A percentile compares a stretch with the other conserved stretches of the same genome.
Evolutionary conservation across 2,888 invertebrate species (phyloP).

Genomic region (Oegoconia quadripuncta): DNA sequence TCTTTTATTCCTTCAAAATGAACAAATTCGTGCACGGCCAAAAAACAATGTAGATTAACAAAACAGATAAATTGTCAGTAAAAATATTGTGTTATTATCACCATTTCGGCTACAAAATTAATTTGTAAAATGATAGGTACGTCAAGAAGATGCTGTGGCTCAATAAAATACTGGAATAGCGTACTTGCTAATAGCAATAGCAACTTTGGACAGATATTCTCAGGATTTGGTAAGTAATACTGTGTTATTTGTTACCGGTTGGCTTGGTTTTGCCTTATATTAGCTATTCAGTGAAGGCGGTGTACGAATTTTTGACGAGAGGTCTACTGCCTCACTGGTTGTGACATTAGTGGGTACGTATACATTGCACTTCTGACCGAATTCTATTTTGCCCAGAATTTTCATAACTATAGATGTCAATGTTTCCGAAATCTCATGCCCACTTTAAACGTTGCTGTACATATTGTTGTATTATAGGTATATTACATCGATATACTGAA

Average conservation of each 20-base stretch:
- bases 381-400: too few species aligned
- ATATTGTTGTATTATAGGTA: too few species aligned
- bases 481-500: too few species aligned
- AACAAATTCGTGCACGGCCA: conserved; percentile 23
- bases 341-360: too few species aligned
- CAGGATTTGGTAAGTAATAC: conserved; percentile 30
- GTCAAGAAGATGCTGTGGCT: conserved; percentile 34
- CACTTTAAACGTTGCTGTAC: too few species aligned
- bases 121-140: conserved; percentile 40
- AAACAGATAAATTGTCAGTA: conserved; percentile 27
- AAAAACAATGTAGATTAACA: conserved; percentile 51
- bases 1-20: conserved; percentile 19
- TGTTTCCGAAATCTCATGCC: too few species aligned
- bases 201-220: conserved; percentile 25
- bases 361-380: too few species aligned
- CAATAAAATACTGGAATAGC: conserved; percentile 34
- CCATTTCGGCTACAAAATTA: conserved; percentile 11
- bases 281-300: too few species aligned
- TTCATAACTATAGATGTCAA: too few species aligned
- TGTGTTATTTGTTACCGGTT: not conserved
- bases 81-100: conserved; percentile 29
- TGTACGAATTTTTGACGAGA: too few species aligned
- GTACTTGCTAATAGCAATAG: conserved; percentile 29
- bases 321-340: too few species aligned
- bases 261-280: not conserved